Evolutionary conservation across 2,797 vertebrate genomes (phyloP).

Genomic region (Enteromius trimaculatus): DNA sequence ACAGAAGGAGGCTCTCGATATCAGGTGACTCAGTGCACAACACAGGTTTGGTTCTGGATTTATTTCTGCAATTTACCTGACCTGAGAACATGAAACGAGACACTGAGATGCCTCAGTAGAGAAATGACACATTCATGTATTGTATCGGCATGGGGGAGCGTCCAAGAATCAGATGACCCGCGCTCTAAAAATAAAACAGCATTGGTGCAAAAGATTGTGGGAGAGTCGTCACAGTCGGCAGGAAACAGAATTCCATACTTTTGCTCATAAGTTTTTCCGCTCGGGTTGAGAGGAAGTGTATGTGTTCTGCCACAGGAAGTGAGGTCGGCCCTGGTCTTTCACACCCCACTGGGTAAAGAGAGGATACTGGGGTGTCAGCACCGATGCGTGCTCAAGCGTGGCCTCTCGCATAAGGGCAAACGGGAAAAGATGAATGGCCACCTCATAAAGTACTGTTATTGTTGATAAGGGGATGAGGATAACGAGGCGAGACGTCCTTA

Average conservation of each 20-base stretch:
- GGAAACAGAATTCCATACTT: conserved; percentile 21
- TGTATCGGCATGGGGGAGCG: neutral
- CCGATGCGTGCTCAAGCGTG: conserved; percentile 54
- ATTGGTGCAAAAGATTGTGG: conserved; percentile 1
- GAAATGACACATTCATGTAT: neutral
- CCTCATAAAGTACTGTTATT: conserved; percentile 45
- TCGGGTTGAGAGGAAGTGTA: conserved; percentile 78
- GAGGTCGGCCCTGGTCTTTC: conserved; percentile 62
- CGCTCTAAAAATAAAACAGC: conserved; percentile 31
- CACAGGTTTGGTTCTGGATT: conserved; percentile 29
- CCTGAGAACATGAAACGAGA: conserved; percentile 42
- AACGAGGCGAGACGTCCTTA: conserved; percentile 22
- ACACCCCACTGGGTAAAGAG: conserved; percentile 71
- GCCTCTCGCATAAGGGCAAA: conserved; percentile 51
- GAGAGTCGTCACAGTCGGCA: conserved; percentile 5
- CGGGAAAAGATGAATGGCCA: conserved; percentile 52
- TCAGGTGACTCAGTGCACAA: conserved; percentile 48
- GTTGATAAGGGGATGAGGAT: conserved; percentile 40
- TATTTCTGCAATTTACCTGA: conserved; percentile 35
- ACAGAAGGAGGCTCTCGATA: conserved; percentile 48
- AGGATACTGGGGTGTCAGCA: conserved; percentile 78
- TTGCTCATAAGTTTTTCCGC: conserved; percentile 57
- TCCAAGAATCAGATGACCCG: conserved; percentile 29
- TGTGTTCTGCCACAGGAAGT: conserved; percentile 73
- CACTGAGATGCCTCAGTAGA: neutral